phyloP scores from a whole-genome alignment of 92 coral and sea anemone genomes.

The Micromussa lordhowensis region DNA sequence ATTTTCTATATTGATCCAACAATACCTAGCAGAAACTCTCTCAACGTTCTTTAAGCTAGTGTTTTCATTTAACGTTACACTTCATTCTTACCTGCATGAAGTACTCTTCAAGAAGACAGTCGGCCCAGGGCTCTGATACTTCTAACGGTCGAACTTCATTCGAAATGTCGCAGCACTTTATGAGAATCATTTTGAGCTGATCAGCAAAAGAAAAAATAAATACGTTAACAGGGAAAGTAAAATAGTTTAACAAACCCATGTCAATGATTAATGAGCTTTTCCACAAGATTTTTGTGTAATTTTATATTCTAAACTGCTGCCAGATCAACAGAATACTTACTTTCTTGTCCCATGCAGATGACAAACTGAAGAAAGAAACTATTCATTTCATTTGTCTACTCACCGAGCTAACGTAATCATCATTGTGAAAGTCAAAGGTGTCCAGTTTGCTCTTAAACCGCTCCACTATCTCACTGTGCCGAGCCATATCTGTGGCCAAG shows the following conservation, averaged over 20 bases:
- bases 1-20: too few relatives aligned
- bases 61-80: not conserved
- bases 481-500: slow-evolving; percentile 87
- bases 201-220: not conserved
- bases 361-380: not conserved
- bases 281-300: not conserved
- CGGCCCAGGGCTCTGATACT: slow-evolving; percentile 86
- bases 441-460: slow-evolving; percentile 81
- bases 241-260: not conserved
- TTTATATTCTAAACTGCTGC: too few relatives aligned
- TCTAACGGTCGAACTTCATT: slow-evolving; percentile 86
- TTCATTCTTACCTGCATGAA: slow-evolving; percentile 73
- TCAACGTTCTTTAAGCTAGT: not conserved
- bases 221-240: not conserved
- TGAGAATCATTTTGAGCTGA: slow-evolving; percentile 80
- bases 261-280: not conserved
- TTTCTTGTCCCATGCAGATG: too few relatives aligned
- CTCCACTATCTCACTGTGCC: slow-evolving; percentile 84
- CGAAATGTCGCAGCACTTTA: slow-evolving; percentile 86
- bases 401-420: slow-evolving; percentile 77
- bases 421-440: slow-evolving; percentile 83
- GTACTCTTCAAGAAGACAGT: slow-evolving; percentile 81
- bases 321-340: too few relatives aligned
- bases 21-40: too few relatives aligned
- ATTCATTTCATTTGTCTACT: not conserved